Evolutionary conservation across 2,113 vertebrate genomes (phyloP), one percentile per base, ranked within the genome.

Genomic region (Colinus virginianus): DNA sequence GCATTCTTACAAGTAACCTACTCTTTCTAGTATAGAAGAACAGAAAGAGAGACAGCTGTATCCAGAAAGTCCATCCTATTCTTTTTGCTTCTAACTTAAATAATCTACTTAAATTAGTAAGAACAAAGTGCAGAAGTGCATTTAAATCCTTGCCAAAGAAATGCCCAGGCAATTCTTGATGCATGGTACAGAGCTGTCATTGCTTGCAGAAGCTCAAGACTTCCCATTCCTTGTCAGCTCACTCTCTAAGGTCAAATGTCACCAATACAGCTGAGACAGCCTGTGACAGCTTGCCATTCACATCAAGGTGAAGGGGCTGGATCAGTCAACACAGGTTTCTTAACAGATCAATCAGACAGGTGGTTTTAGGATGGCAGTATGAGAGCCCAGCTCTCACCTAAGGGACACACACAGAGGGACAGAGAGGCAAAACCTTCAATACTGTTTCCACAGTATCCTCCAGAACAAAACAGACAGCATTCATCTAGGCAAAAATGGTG

Each of bases 201-300:
- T 19, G 79, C 58, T 46, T 88, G 68, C 72, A 46, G 51, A 69
- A 20, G 38, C 64, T 79, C 90, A 82, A 85, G 74, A 55, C 36
- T 59, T 75, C 61, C 79, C 74, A 61, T 81, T 88, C 25, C 66
- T n/a, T 78, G 77, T 34, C 84, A 89, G 7, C 69, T 91, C 77
- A 30, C 46, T 87, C 71, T 89, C 43, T 5, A 55, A 64, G 89
- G 90, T 96, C 81, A 83, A 82, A 72, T 68, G 42, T 92, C 88
- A 94, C 42, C 64, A 75, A 46, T 12, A 48, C 7, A 48, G 84
- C 87, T 74, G 30, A 67, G 84, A 34, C 59, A 94, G 58, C 43
- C 69, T 79, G 45, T 90, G 64, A 78, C 72, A 90, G 61, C 38
- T 94, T 96, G 71, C 93, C 88, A 90, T 75, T 93, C 68, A 84